Evolutionary conservation across 2,113 vertebrate species (phyloP).

Genomic region (Bujurquina vittata): DNA sequence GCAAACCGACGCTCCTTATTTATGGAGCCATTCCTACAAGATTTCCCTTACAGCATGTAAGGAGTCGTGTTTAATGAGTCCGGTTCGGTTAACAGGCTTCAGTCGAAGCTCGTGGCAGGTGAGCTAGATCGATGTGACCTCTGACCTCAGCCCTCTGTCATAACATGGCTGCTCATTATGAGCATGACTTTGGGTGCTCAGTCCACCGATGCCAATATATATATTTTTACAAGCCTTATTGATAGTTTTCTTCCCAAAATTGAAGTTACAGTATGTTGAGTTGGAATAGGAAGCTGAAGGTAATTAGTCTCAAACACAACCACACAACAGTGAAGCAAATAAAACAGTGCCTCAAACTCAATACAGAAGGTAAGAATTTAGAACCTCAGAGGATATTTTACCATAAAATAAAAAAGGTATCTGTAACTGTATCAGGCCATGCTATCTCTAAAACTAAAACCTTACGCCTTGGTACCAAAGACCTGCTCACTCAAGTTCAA

Average conservation of each 20-base stretch:
- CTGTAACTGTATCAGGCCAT: background rate
- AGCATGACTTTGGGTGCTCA: background rate
- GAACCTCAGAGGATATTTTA: background rate
- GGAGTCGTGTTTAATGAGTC: background rate
- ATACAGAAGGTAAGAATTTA: too few relatives aligned
- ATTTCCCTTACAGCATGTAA: background rate
- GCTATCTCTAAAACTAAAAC: background rate
- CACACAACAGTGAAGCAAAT: too few relatives aligned
- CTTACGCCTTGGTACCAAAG: background rate
- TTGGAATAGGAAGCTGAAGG: background rate
- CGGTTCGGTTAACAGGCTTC: background rate
- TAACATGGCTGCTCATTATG: background rate
- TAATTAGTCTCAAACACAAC: too few relatives aligned
- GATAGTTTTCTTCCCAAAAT: background rate
- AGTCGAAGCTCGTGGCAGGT: background rate
- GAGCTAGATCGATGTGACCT: background rate
- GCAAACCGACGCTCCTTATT: background rate
- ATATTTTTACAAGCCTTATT: background rate
- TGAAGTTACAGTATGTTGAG: background rate
- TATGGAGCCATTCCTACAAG: background rate
- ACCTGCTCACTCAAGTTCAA: slow-evolving; percentile 18
- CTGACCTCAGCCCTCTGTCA: slow-evolving; percentile 11
- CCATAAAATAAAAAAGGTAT: background rate
- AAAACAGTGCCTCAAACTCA: too few relatives aligned
- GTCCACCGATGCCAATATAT: background rate